Conservation (phyloP, 2,888 invertebrate genomes). For the Halictus ligatus region DNA sequence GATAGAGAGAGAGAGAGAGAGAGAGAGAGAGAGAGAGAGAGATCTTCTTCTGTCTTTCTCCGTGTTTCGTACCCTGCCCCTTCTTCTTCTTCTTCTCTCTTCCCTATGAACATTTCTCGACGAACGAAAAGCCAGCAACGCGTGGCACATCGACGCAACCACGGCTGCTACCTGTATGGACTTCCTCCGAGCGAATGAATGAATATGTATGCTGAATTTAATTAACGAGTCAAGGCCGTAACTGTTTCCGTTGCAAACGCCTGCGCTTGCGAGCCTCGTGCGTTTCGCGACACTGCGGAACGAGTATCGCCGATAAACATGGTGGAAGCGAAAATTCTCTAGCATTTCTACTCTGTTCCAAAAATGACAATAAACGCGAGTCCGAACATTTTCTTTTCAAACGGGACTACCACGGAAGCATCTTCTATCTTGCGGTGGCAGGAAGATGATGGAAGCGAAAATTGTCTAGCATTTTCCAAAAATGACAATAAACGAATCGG, state of each 20-base stretch:
- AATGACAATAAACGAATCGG: too few relatives aligned
- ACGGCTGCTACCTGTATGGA: constrained; percentile 67
- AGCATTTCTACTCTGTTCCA: too few relatives aligned
- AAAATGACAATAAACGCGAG: too few relatives aligned
- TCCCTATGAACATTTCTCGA: background rate
- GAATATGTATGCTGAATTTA: constrained; percentile 80
- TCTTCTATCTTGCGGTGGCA: too few relatives aligned
- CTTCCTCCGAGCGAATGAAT: constrained; percentile 75
- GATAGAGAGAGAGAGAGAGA: background rate
- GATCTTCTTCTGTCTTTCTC: background rate
- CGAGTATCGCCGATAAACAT: background rate
- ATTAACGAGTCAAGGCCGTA: constrained; percentile 80
- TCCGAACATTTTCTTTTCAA: too few relatives aligned
- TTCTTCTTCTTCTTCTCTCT: background rate
- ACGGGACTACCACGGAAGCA: too few relatives aligned
- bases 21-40: background rate
- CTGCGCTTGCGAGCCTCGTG: constrained; percentile 12
- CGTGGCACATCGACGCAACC: constrained; percentile 53
- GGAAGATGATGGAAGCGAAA: too few relatives aligned
- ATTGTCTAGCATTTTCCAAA: too few relatives aligned
- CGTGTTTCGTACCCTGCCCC: background rate
- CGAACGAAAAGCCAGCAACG: constrained; percentile 49
- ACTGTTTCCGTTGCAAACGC: constrained; percentile 74
- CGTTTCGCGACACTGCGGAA: background rate
- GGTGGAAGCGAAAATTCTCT: background rate